Conservation (phyloP, 2,113 vertebrate species). For the Tichodroma muraria region DNA sequence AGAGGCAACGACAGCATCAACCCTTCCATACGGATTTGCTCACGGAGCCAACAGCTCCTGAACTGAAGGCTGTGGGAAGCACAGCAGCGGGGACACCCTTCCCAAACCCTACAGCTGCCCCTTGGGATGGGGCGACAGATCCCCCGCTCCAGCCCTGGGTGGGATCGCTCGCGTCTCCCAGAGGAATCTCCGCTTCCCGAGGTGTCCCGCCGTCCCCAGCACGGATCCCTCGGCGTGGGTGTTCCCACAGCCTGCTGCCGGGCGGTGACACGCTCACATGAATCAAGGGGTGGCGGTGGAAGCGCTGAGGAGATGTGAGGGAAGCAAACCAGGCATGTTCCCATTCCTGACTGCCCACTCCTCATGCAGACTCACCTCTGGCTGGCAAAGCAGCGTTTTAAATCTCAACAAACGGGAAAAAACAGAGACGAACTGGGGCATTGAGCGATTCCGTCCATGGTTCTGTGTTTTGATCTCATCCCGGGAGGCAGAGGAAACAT, state of each 20-base stretch:
- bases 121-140: too few species aligned
- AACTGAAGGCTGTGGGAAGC: too few species aligned
- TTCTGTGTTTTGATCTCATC: not conserved
- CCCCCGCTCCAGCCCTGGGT: too few species aligned
- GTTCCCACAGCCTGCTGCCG: not conserved
- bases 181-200: too few species aligned
- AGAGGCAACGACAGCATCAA: not conserved
- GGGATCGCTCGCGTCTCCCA: too few species aligned
- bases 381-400: not conserved
- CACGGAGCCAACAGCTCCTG: not conserved
- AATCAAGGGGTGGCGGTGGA: not conserved
- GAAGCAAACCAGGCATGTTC: not conserved
- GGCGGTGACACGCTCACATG: not conserved
- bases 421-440: not conserved
- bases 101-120: too few species aligned
- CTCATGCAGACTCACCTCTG: not conserved
- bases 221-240: fast-evolving
- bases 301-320: not conserved
- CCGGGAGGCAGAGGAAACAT: not conserved
- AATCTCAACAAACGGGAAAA: not conserved
- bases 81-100: not conserved
- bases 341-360: not conserved
- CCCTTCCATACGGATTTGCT: not conserved
- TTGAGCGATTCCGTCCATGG: fast-evolving
- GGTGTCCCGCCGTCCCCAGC: too few species aligned